Percentiles rank a stretch among this genome's conserved stretches.
Conservation (phyloP, 2,113 vertebrate species). For the Solea senegalensis region DNA sequence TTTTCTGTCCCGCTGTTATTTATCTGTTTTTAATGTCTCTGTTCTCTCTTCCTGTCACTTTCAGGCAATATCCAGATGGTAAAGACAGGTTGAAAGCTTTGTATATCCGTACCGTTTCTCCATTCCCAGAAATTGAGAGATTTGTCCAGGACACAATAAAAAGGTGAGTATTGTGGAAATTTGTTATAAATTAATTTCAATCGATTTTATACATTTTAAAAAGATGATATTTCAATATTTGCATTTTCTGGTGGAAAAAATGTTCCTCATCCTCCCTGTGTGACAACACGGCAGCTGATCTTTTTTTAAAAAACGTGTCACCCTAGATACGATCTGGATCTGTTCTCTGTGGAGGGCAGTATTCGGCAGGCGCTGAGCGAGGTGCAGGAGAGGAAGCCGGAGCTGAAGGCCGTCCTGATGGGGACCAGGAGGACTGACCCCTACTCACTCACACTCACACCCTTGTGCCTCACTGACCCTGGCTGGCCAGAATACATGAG, state of each 20-base stretch:
- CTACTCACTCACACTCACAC: constrained; percentile 85
- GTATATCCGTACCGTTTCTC: constrained; percentile 87
- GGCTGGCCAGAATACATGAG: constrained; percentile 93
- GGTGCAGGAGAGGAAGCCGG: constrained; percentile 83
- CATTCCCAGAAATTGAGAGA: constrained; percentile 94
- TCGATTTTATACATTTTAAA: background rate
- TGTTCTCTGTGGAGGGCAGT: constrained; percentile 87
- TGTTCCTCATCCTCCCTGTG: background rate
- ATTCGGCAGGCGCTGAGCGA: constrained; percentile 87
- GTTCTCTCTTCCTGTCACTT: constrained; percentile 18
- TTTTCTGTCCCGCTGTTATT: constrained; percentile 5
- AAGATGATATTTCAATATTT: background rate
- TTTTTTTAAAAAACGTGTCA: background rate
- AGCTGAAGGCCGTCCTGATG: constrained; percentile 91
- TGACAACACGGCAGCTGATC: background rate
- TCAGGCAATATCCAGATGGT: constrained; percentile 81
- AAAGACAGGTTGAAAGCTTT: constrained; percentile 88
- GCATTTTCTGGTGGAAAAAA: background rate
- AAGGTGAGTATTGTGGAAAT: constrained; percentile 77
- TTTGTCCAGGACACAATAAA: constrained; percentile 93
- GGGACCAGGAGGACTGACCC: constrained; percentile 93
- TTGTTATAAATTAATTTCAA: background rate
- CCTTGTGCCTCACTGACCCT: constrained; percentile 88
- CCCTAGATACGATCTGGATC: constrained; percentile 85
- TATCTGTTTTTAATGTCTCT: constrained; percentile 9